phyloP scores from a whole-genome alignment of 2,113 vertebrate species.

The Crypturellus undulatus region DNA sequence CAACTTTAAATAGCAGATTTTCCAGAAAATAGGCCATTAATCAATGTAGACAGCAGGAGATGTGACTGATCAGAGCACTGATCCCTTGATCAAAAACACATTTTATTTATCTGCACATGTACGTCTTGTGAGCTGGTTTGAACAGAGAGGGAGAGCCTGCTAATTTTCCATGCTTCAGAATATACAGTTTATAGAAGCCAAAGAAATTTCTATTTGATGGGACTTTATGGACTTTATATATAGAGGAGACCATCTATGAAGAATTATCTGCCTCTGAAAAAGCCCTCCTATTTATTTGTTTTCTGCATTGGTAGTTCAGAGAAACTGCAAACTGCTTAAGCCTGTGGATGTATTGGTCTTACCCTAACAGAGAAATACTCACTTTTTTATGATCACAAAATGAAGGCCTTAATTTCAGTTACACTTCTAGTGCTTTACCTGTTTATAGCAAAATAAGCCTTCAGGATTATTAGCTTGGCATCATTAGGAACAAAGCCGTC shows the following conservation, averaged over 20 bases:
- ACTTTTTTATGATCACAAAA: background rate
- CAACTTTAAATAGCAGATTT: conserved; percentile 42
- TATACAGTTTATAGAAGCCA: background rate
- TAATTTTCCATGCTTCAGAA: background rate
- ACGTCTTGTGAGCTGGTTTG: background rate
- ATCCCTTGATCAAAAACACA: background rate
- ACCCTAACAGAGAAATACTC: background rate
- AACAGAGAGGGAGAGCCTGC: background rate
- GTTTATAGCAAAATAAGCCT: background rate
- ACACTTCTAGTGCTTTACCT: background rate
- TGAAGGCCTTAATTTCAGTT: background rate
- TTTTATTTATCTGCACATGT: background rate
- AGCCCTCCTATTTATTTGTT: background rate
- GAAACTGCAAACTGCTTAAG: background rate
- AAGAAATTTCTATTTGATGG: background rate
- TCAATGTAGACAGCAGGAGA: conserved; percentile 30
- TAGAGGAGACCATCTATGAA: background rate
- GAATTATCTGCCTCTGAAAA: background rate
- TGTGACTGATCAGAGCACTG: background rate
- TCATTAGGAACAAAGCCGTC: conserved; percentile 23
- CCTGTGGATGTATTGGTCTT: background rate
- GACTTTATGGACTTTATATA: background rate
- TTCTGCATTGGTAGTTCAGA: background rate
- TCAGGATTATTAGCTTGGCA: conserved; percentile 10
- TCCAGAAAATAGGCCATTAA: conserved; percentile 39